Conservation (phyloP, 2,113 vertebrate species). For the Caretta caretta region DNA sequence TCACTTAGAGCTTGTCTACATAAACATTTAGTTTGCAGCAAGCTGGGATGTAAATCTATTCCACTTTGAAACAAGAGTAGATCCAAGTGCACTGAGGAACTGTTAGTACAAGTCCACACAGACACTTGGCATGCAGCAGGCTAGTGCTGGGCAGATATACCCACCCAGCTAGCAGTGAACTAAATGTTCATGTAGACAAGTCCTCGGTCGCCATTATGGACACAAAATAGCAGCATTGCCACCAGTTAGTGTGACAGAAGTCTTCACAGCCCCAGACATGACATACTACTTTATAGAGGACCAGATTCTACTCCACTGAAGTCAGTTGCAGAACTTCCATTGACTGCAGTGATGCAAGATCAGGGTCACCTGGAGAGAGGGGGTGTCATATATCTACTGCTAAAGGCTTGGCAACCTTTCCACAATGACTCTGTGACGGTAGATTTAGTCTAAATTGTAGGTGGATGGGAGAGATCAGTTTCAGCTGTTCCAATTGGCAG, state of each 20-base stretch:
- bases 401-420: background rate
- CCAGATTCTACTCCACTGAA: background rate
- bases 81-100: background rate
- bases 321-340: rapidly evolving
- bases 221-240: background rate
- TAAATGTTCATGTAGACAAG: background rate
- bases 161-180: background rate
- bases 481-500: background rate
- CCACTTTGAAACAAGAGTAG: background rate
- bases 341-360: background rate
- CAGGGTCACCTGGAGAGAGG: background rate
- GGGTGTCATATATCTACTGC: background rate
- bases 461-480: background rate
- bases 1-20: background rate
- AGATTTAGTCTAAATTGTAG: background rate
- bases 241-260: background rate
- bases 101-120: background rate
- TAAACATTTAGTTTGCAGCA: background rate
- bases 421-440: background rate
- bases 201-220: background rate
- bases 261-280: background rate
- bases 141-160: background rate
- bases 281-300: background rate
- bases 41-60: background rate
- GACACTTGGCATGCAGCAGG: background rate